Base-by-base conservation (phyloP, 2,888 invertebrate species). In the Pherbina coryleti region DNA sequence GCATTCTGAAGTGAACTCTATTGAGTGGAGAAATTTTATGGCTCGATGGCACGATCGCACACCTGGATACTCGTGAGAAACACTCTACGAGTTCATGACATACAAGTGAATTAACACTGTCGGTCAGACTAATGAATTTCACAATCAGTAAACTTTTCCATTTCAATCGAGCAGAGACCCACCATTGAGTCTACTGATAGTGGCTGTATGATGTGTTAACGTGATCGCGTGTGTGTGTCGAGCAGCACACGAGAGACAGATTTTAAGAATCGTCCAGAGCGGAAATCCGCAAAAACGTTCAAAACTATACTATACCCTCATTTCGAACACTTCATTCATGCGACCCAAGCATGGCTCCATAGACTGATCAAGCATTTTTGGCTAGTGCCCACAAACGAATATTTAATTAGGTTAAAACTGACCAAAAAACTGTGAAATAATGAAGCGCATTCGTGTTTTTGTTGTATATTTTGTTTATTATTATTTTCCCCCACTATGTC, bases 51-150 rank as follows among this genome's bases (percentile, higher is more conserved):
- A 28, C 11, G 57, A 22, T 4, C 5, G 9, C 57, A 28, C 57
- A 28, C 57, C 57, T 57, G 57, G 57, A 57, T 57, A 57, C 57
- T 4, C 57, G 22, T 57, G 57, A 57, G 57, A 57, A 57, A 37
- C 8, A 37, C 37, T 37, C 8, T 37, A 8, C 8, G 8, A 37
- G 5, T 37, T 37, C 37, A 37, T 8, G 37, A 37, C 37, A 37
- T 25, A 37, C 37, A 19, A 25, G 57, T 19, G 5, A 57, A 25
- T 19, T 57, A 19, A 19, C 19, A 37, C 37, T 19, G 2, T 19
- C 19, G 3, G 57, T 22, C 22, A 4, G n/a, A 9, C 57, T 57
- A 57, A 57, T 57, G 57, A 57, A 57, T 57, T 60, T 22, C 9
- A 22, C 57, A 60, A 60, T 60, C 22, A 57, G 57, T 4, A 9